Base-by-base conservation (phyloP, 2,113 vertebrate species). In the Anarhynchus alexandrinus region DNA sequence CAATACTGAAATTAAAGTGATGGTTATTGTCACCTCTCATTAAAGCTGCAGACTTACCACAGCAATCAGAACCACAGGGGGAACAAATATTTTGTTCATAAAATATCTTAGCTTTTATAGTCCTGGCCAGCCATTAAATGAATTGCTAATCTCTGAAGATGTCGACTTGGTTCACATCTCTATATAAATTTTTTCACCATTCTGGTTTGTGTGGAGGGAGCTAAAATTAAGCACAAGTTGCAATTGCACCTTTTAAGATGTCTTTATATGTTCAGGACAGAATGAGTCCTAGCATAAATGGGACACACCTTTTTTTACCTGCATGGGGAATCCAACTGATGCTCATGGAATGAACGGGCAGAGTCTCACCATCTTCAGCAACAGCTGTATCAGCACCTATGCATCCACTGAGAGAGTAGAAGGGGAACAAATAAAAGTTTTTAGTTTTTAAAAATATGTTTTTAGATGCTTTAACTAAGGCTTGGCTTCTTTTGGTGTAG, bases 401-500 rank as follows among this genome's bases (percentile, higher is more conserved):
- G 18, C 1, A 1, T 47, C 45, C 26, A 54, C 18, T 38, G n/a
- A 74, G 19, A 94, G 23, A 36, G 6, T 3, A n/a, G 34, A 70
- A 90, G 15, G 16, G 6, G 19, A 70, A 52, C 1, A 59, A 52
- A 29, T 5, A n/a, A 0, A 0, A 3, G 2, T 1, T 30, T 84
- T 64, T 16, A 51, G 5, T 12, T 59, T 71, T 83, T 74, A 43
- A 52, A 3, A 21, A 16, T 3, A 4, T 11, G 11, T 0, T 3
- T 83, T 58, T 61, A 66, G 22, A 45, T 8, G 8, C 5, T 86
- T 85, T 85, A 85, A 51, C 8, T 6, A 3, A 69, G 3, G 1
- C 51, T 25, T 90, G 16, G 1, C 27, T 78, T 88, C 20, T 22
- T 79, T 82, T 82, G 38, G 22, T 38, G 4, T 42, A 59, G 55